Evolutionary conservation across 2,888 invertebrate genomes (phyloP), one percentile per base, ranked within the genome.

Genomic region (Eupithecia centaureata): DNA sequence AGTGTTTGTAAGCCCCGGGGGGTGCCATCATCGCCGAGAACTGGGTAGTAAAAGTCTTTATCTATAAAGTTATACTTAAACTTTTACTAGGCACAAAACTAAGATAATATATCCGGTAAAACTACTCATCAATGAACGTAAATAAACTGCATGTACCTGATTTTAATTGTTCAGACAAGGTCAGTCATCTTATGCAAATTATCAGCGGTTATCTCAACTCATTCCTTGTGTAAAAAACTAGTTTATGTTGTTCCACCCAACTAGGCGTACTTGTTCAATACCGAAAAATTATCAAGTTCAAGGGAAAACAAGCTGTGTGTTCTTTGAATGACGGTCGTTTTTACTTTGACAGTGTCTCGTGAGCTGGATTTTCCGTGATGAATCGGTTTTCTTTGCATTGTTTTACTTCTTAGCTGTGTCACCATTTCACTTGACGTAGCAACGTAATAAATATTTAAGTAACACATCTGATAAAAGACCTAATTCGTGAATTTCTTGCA

Each of bases 171-270:
- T 56, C 18, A 7, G 10, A 18, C 61, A 62, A 73, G 68, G 72
- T 72, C 72, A 71, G 65, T 63, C 70, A 72, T 73, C 71, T 71
- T 73, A 73, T 71, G 75, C 68, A 75, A 73, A 75, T 70, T 61
- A 51, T 60, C 58, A 63, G 57, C 65, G 54, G 65, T 71, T 73
- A 72, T 69, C 66, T 65, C 22, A 13, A 63, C 57, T 64, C 65
- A 63, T 58, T 67, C 54, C 27, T 47, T 67, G 63, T 57, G 65
- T 61, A 62, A 72, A 72, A 72, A 67, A 60, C 27, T 62, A 65
- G 71, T 73, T 71, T n/a, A 67, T 70, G 64, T 10, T 57, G 65
- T 62, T 30, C 28, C 68, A 63, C 68, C 62, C 65, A 30, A 64
- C 69, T 59, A 61, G 18, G 25, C 67, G 42, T 52, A 65, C 71